Conservation (phyloP, 2,888 invertebrate genomes). For the Acronicta psi region DNA sequence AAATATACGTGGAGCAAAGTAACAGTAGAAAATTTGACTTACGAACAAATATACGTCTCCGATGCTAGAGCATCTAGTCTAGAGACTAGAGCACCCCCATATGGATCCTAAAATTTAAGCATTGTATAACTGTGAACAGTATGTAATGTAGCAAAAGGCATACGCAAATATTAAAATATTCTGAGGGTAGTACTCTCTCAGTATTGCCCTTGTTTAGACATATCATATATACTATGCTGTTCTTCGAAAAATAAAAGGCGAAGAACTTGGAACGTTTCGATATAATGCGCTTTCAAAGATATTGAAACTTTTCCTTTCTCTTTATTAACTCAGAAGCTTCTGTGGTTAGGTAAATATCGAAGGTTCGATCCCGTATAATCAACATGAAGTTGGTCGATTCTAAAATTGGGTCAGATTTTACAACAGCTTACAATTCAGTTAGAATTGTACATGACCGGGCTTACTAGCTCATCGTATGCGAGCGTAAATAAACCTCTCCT, state of each 20-base stretch:
- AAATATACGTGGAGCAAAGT: no score
- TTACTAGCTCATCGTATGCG: background rate
- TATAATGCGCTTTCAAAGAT: slow-evolving; percentile 49
- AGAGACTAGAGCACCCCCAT: background rate
- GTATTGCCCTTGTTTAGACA: slow-evolving; percentile 34
- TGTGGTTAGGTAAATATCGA: slow-evolving; percentile 27
- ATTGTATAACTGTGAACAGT: slow-evolving; percentile 32
- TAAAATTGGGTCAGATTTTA: slow-evolving; percentile 32
- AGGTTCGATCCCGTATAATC: slow-evolving; percentile 18
- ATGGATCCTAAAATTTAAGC: slow-evolving; percentile 37
- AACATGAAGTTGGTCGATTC: slow-evolving; percentile 13
- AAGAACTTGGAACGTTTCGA: slow-evolving; percentile 38
- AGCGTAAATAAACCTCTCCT: background rate
- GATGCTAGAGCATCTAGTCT: no score
- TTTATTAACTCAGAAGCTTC: slow-evolving; percentile 32
- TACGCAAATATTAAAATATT: slow-evolving; percentile 40
- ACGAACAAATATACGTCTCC: no score
- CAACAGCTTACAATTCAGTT: slow-evolving; percentile 20
- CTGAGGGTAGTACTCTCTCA: slow-evolving; percentile 22
- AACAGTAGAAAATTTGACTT: no score
- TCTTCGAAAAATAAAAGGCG: slow-evolving; percentile 32
- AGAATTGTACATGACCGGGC: background rate
- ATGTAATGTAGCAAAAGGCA: slow-evolving; percentile 33
- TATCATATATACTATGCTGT: slow-evolving; percentile 28
- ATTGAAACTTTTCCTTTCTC: slow-evolving; percentile 48